These are phyloP conservation scores for Oreochromis spilurus DNA, from an alignment of 2,113 vertebrate genomes.

Conservation along the genomic window DNA sequence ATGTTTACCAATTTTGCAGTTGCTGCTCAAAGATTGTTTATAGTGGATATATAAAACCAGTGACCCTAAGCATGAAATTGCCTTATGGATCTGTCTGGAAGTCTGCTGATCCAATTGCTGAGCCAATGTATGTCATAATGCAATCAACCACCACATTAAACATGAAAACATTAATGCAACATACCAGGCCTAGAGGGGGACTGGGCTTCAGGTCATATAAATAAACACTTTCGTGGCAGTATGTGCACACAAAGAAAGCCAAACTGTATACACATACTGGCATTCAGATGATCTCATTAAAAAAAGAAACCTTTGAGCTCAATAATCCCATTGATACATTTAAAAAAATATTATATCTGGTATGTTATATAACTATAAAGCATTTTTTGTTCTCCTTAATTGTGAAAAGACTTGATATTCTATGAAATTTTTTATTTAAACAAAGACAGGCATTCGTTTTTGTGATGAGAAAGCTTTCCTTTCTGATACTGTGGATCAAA, in stretches of 20 bases:
- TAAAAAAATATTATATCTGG: not conserved
- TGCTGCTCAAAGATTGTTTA: not conserved
- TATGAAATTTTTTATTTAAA: not conserved
- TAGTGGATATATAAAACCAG: not conserved
- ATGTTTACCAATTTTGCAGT: not conserved
- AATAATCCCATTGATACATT: not conserved
- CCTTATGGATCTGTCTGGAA: not conserved
- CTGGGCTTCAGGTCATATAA: not conserved
- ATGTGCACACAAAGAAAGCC: not conserved
- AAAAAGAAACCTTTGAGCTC: not conserved
- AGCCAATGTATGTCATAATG: not conserved
- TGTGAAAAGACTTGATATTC: not conserved
- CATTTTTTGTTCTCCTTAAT: not conserved
- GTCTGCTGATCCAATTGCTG: not conserved
- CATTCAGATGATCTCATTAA: not conserved
- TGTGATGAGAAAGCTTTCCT: not conserved
- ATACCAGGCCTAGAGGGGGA: not conserved
- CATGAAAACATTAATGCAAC: not conserved
- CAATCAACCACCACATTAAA: not conserved
- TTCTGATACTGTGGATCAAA: not conserved
- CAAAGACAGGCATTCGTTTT: not conserved
- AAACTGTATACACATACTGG: not conserved
- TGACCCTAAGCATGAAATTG: not conserved
- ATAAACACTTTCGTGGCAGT: not conserved
- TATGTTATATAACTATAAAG: not conserved